A percentile compares a stretch with the other conserved stretches of the same genome.
These are phyloP conservation scores for Dinomys branickii DNA, from an alignment of 2,113 vertebrate genomes.

Conservation along the genomic window DNA sequence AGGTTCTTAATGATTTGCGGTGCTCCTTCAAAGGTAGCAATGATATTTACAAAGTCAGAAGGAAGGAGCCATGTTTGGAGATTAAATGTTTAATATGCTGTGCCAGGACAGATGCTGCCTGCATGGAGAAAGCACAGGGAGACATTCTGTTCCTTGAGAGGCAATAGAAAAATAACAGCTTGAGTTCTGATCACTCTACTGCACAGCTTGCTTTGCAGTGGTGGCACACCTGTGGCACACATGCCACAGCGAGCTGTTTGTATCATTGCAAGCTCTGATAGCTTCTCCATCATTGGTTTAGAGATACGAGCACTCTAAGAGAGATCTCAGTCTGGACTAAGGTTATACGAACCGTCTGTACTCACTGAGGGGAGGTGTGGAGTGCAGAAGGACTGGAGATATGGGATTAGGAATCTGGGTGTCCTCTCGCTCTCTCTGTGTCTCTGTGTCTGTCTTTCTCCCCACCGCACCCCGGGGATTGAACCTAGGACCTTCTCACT, in stretches of 20 bases:
- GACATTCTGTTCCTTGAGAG: not conserved
- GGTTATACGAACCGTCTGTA: too few species aligned
- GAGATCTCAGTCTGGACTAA: not conserved
- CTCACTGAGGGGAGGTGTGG: not conserved
- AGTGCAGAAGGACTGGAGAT: fast-evolving
- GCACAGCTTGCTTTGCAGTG: not conserved
- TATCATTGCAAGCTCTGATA: not conserved
- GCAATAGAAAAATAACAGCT: not conserved
- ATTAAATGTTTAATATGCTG: not conserved
- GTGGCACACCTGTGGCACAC: not conserved
- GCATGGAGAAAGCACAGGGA: not conserved
- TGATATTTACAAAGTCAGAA: not conserved
- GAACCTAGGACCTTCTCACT: not conserved
- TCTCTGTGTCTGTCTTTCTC: not conserved
- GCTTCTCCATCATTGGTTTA: not conserved
- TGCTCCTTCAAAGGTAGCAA: not conserved
- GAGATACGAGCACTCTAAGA: not conserved
- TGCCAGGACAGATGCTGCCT: not conserved
- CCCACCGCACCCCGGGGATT: not conserved
- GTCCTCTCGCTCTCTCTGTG: not conserved
- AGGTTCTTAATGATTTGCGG: not conserved
- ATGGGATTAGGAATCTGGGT: not conserved
- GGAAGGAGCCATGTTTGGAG: not conserved
- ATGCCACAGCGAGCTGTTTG: not conserved
- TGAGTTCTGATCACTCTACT: not conserved